Evolutionary conservation across 2,113 vertebrate genomes (phyloP).

Genomic region (Laticauda colubrina): DNA sequence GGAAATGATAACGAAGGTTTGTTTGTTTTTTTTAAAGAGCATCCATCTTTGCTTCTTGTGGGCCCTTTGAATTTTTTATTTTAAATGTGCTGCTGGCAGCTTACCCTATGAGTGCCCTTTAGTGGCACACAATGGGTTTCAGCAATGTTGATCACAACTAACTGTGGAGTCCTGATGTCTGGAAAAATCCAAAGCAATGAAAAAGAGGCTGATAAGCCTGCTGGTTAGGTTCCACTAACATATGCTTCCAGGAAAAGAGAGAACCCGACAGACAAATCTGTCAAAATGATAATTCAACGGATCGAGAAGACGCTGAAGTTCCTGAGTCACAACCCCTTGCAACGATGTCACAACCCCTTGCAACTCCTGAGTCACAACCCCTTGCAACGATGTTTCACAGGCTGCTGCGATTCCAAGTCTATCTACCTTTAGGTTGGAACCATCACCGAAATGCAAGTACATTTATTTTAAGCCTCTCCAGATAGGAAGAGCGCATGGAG

Average conservation of each 20-base stretch:
- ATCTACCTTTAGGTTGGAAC: neutral
- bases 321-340: neutral
- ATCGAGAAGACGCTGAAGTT: neutral
- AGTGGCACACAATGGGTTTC: neutral
- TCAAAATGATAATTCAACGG: neutral
- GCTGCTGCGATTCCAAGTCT: neutral
- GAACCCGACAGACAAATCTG: neutral
- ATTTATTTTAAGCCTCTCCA: neutral
- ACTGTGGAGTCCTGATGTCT: neutral
- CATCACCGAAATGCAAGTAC: neutral
- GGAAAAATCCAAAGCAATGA: neutral
- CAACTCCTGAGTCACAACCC: neutral
- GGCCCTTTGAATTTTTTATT: neutral
- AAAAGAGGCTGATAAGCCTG: neutral
- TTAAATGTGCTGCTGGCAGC: neutral
- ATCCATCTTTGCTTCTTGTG: neutral
- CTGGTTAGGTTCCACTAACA: neutral
- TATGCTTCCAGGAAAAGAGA: neutral
- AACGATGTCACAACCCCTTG: neutral
- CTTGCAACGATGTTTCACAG: neutral
- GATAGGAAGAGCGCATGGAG: neutral
- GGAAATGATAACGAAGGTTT: neutral
- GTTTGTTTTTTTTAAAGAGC: neutral
- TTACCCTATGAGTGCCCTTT: neutral
- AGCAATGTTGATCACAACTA: neutral